Conservation (phyloP, 2,113 vertebrate genomes). For the Toxotes jaculatrix region DNA sequence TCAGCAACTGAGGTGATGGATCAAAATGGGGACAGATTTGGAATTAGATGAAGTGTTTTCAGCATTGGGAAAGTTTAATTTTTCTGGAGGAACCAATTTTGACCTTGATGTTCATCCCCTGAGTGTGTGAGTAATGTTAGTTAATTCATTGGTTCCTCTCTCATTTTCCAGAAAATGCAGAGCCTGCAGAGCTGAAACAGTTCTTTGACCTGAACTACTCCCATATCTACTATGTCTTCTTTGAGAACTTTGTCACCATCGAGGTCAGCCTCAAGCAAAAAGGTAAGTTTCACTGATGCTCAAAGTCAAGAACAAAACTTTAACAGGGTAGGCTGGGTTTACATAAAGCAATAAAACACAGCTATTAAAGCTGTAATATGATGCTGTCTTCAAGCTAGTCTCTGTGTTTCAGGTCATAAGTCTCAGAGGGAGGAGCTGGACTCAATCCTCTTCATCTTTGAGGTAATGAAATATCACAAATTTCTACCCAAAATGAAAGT, state of each 20-base stretch:
- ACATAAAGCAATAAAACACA: background rate
- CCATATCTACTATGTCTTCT: constrained; percentile 99
- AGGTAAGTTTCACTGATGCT: constrained; percentile 83
- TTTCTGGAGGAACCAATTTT: background rate
- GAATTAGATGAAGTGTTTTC: background rate
- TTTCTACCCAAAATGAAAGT: background rate
- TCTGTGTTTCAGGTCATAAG: constrained; percentile 91
- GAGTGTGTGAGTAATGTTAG: background rate
- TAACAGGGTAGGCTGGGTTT: constrained; percentile 74
- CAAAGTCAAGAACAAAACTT: constrained; percentile 84
- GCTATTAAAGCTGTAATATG: background rate
- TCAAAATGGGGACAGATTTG: background rate
- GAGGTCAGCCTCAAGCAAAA: constrained; percentile 98
- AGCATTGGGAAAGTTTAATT: background rate
- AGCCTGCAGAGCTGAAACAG: constrained; percentile 94
- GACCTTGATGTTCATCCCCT: background rate
- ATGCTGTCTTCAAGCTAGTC: background rate
- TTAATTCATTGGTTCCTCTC: background rate
- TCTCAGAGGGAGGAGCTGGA: constrained; percentile 98
- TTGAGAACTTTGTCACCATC: constrained; percentile 99
- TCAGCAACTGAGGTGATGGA: background rate
- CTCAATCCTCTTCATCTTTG: constrained; percentile 99
- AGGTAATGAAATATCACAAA: constrained; percentile 84
- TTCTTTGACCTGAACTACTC: constrained; percentile 98
- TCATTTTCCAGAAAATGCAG: constrained; percentile 91